Percentiles rank a stretch among this genome's conserved stretches.
Evolutionary conservation across 1,140 invertebrate genomes (phyloP).

Genomic region (Bradysia coprophila): DNA sequence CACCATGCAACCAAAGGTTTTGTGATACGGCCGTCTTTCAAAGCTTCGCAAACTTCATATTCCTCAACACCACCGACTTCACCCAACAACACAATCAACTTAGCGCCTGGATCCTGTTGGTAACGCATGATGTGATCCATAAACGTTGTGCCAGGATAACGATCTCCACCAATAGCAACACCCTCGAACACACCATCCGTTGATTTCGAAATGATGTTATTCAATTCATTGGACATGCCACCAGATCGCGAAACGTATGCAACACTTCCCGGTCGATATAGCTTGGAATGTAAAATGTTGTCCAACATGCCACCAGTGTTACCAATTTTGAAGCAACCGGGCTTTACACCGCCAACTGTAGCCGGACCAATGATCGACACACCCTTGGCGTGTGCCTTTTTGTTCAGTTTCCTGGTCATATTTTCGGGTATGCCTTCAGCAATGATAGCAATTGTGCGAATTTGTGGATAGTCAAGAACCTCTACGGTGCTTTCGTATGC

Average conservation of each 20-base stretch:
- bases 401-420: conserved; percentile 87
- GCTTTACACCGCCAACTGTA: conserved; percentile 95
- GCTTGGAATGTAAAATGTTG: conserved; percentile 93
- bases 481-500: conserved; percentile 96
- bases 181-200: conserved; percentile 97
- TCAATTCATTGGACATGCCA: conserved; percentile 98
- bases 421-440: conserved; percentile 99
- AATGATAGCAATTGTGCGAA: conserved; percentile 94
- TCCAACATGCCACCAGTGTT: conserved; percentile 99
- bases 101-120: conserved; percentile 56
- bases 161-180: conserved; percentile 97
- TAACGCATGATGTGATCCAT: conserved; percentile 91
- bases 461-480: conserved; percentile 72
- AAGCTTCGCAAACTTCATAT: conserved; percentile 85
- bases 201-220: conserved; percentile 94
- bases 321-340: conserved; percentile 98
- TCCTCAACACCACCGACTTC: conserved; percentile 99
- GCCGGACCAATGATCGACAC: conserved; percentile 91
- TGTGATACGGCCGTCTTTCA: conserved; percentile 63
- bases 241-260: conserved; percentile 97
- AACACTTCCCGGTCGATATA: conserved; percentile 91
- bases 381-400: conserved; percentile 57
- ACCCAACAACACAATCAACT: conserved; percentile 90
- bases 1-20: conserved; percentile 98
- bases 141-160: conserved; percentile 96